These are phyloP conservation scores for Channa maculata DNA, from an alignment of 2,113 vertebrate genomes.

Conservation along the genomic window DNA sequence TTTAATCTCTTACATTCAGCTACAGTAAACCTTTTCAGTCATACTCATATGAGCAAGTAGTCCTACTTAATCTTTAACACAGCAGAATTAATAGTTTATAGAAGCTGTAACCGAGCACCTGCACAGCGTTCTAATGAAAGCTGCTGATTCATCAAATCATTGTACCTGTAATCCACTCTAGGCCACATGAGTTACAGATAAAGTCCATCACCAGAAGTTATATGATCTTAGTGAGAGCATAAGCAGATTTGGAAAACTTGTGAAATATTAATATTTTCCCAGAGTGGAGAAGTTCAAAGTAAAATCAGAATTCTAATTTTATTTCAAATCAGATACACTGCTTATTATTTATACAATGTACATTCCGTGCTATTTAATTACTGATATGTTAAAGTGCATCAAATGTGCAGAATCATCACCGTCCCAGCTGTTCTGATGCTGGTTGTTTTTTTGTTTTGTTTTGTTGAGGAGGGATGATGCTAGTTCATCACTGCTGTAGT, in stretches of 20 bases:
- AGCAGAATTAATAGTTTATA: conserved; percentile 32
- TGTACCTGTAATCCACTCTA: conserved; percentile 19
- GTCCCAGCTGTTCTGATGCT: conserved; percentile 50
- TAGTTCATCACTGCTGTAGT: conserved; percentile 69
- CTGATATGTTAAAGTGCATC: conserved; percentile 36
- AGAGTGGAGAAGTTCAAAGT: too few species aligned
- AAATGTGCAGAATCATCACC: conserved; percentile 64
- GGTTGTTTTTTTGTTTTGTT: neutral
- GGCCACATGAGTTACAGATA: conserved; percentile 51
- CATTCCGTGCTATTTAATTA: neutral
- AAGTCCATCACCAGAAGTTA: conserved; percentile 33
- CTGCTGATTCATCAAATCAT: conserved; percentile 69
- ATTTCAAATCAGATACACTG: too few species aligned
- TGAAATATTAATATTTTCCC: conserved; percentile 54
- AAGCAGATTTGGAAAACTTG: neutral
- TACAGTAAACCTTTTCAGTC: neutral
- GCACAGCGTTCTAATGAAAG: conserved; percentile 45
- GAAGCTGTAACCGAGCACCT: conserved; percentile 37
- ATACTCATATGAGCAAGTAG: conserved; percentile 1
- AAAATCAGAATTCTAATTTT: too few species aligned
- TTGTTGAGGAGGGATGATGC: conserved; percentile 43
- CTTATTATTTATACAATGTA: conserved; percentile 5
- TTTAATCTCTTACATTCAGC: neutral
- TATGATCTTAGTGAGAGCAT: conserved; percentile 9
- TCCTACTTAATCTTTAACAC: conserved; percentile 17